Percentiles rank a stretch among this genome's conserved stretches.
phyloP scores from a whole-genome alignment of 2,888 invertebrate species.

The Erpobdella octoculata region DNA sequence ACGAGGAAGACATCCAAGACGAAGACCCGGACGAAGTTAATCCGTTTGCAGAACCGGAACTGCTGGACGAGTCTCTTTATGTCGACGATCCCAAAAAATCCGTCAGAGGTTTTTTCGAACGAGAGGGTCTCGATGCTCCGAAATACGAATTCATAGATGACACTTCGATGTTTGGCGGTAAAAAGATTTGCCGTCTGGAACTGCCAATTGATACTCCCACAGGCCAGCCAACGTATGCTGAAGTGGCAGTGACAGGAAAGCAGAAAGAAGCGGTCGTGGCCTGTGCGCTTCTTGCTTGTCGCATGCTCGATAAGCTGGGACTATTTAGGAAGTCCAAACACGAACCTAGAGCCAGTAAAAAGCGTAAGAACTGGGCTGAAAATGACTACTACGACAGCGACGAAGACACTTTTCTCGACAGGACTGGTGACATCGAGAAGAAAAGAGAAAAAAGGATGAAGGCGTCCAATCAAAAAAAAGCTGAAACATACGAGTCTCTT shows the following conservation, averaged over 20 bases:
- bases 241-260: constrained; percentile 66
- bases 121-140: constrained; percentile 77
- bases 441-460: constrained; percentile 73
- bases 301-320: constrained; percentile 78
- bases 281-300: constrained; percentile 88
- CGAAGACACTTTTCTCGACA: constrained; percentile 87
- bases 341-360: constrained; percentile 61
- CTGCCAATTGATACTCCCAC: constrained; percentile 72
- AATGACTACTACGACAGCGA: constrained; percentile 89
- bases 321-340: constrained; percentile 71
- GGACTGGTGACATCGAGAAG: constrained; percentile 83
- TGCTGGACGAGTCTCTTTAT: constrained; percentile 72
- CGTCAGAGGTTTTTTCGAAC: constrained; percentile 82
- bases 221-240: constrained; percentile 71
- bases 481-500: constrained; percentile 57
- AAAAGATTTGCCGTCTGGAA: constrained; percentile 66
- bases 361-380: constrained; percentile 66
- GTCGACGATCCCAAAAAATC: constrained; percentile 91
- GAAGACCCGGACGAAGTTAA: constrained; percentile 42
- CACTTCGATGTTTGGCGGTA: constrained; percentile 57
- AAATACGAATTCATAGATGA: constrained; percentile 79
- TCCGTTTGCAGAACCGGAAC: constrained; percentile 41
- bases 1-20: constrained; percentile 38
- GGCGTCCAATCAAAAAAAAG: constrained; percentile 44
- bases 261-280: constrained; percentile 87